Conservation (phyloP, 2,888 invertebrate species). For the Lithosia quadra region DNA sequence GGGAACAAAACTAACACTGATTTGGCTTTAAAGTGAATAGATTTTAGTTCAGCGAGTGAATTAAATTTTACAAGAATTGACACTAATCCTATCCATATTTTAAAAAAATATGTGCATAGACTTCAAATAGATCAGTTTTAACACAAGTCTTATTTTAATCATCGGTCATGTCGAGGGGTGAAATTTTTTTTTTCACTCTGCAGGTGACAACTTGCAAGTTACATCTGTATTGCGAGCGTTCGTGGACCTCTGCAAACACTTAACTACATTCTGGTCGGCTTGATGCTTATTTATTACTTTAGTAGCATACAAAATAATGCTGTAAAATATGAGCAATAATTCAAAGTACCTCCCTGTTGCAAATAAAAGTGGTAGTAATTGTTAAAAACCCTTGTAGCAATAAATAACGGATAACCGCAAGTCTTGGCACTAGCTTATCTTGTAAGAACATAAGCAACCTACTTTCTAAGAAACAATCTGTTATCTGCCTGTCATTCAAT, state of each 20-base stretch:
- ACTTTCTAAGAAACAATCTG: conserved; percentile 37
- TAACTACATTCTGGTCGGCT: background rate
- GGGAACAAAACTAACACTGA: background rate
- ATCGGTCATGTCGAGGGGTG: background rate
- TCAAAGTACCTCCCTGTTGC: too few species aligned
- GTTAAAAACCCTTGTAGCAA: background rate
- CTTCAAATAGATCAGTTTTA: background rate
- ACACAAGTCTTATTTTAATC: background rate
- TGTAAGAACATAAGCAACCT: conserved; percentile 24
- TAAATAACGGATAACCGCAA: background rate
- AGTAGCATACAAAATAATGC: background rate
- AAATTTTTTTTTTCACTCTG: background rate
- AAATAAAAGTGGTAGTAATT: too few species aligned
- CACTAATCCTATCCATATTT: too few species aligned
- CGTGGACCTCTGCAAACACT: too few species aligned
- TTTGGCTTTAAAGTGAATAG: too few species aligned
- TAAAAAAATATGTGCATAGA: background rate
- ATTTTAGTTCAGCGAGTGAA: too few species aligned
- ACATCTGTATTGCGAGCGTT: too few species aligned
- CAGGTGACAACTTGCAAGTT: too few species aligned
- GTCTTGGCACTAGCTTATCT: conserved; percentile 4
- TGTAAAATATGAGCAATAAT: too few species aligned
- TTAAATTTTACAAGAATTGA: too few species aligned
- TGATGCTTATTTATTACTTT: background rate
- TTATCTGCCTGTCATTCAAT: conserved; percentile 38